phyloP scores from a whole-genome alignment of 2,888 invertebrate species.

The Oasisia sp. region DNA sequence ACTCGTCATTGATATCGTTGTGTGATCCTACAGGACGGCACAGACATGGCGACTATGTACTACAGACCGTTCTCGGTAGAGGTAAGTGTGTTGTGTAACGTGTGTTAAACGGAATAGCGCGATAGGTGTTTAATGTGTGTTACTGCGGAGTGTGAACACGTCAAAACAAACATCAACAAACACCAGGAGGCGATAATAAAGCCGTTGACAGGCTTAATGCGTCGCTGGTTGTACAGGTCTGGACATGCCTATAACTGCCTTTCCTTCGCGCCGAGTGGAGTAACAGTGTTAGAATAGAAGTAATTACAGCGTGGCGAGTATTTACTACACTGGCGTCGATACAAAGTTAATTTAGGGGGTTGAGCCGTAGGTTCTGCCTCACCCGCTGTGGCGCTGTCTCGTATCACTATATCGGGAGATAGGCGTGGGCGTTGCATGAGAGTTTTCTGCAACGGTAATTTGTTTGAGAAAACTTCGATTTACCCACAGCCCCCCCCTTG shows the following conservation, averaged over 20 bases:
- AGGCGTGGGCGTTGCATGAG: too few species aligned
- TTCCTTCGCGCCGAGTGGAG: not conserved
- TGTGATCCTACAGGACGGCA: not conserved
- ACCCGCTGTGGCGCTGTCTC: too few species aligned
- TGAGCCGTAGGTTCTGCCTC: too few species aligned
- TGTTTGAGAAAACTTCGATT: too few species aligned
- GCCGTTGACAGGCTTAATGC: not conserved
- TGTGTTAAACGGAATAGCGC: not conserved
- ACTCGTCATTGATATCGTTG: not conserved
- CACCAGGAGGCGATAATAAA: not conserved
- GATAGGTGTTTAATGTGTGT: not conserved
- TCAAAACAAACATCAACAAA: not conserved
- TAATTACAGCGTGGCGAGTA: too few species aligned
- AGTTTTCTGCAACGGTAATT: too few species aligned
- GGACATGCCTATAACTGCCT: not conserved
- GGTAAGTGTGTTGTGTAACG: not conserved
- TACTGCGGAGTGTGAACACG: not conserved
- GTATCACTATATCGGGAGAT: too few species aligned
- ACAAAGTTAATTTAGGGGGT: too few species aligned
- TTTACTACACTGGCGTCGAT: too few species aligned
- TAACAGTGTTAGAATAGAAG: too few species aligned
- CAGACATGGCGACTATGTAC: constrained; percentile 2
- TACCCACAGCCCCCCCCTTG: too few species aligned
- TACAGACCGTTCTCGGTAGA: not conserved
- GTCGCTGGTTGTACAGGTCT: not conserved